phyloP scores from a whole-genome alignment of 2,797 vertebrate genomes.

The Platyrinchus mystaceus region DNA sequence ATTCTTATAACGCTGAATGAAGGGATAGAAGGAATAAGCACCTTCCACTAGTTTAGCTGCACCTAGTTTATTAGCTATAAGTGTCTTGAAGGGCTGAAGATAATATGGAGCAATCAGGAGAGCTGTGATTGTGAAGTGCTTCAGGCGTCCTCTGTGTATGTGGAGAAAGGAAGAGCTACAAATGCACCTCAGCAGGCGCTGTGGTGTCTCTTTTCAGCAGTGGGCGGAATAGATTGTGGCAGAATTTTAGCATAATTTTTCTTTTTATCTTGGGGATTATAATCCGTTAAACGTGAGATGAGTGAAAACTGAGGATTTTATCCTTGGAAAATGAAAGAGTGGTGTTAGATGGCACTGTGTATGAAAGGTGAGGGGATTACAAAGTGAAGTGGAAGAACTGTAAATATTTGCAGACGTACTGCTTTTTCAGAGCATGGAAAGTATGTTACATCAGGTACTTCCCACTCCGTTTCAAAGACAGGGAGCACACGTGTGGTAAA shows the following conservation, averaged over 20 bases:
- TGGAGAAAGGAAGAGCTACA: not conserved
- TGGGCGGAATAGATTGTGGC: not conserved
- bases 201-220: not conserved
- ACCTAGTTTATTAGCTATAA: not conserved
- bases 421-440: not conserved
- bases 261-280: conserved; percentile 19
- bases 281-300: not conserved
- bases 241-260: not conserved
- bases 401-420: not conserved
- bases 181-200: not conserved
- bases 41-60: not conserved
- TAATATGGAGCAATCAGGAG: not conserved
- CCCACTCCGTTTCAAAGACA: not conserved
- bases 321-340: not conserved
- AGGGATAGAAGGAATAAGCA: not conserved
- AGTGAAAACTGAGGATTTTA: not conserved
- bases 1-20: not conserved
- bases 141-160: not conserved
- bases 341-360: not conserved
- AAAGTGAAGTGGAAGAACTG: not conserved
- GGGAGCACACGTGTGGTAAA: not conserved
- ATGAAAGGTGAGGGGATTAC: not conserved
- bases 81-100: not conserved
- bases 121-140: not conserved
- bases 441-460: not conserved